A percentile compares a stretch with the other conserved stretches of the same genome.
These are phyloP conservation scores for Puma concolor DNA, from an alignment of 2,113 vertebrate species.

Conservation along the genomic window DNA sequence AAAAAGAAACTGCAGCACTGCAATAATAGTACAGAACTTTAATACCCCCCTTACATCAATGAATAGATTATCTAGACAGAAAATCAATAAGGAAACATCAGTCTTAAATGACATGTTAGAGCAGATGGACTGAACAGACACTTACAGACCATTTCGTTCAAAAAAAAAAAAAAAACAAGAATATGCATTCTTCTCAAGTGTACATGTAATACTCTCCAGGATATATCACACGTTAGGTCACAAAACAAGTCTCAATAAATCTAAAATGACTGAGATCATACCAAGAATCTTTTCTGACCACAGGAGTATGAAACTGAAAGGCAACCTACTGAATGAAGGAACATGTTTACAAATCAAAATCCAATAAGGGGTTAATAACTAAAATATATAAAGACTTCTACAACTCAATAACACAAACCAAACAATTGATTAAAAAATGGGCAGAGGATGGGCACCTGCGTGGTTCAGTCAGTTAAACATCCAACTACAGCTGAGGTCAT, in stretches of 20 bases:
- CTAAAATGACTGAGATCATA: not conserved
- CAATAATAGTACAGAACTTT: not conserved
- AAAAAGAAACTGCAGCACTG: too few relatives aligned
- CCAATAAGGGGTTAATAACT: not conserved
- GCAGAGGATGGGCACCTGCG: not conserved
- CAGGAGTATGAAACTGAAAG: not conserved
- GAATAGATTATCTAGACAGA: not conserved
- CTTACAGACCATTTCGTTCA: not conserved
- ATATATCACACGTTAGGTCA: not conserved
- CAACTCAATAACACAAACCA: not conserved
- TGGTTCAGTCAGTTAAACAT: too few relatives aligned
- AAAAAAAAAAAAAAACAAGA: not conserved
- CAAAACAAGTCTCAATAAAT: not conserved
- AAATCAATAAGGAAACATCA: not conserved
- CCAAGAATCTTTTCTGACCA: not conserved
- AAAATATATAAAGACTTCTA: not conserved
- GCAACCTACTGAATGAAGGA: not conserved
- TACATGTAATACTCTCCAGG: not conserved
- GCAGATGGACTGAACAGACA: not conserved
- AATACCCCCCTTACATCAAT: not conserved
- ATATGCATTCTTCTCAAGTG: not conserved
- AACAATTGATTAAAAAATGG: not conserved
- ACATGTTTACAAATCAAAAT: not conserved
- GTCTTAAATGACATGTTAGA: not conserved
- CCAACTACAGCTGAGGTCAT: too few relatives aligned